Conservation (phyloP, 2,797 vertebrate genomes). For the Cuniculus paca region DNA sequence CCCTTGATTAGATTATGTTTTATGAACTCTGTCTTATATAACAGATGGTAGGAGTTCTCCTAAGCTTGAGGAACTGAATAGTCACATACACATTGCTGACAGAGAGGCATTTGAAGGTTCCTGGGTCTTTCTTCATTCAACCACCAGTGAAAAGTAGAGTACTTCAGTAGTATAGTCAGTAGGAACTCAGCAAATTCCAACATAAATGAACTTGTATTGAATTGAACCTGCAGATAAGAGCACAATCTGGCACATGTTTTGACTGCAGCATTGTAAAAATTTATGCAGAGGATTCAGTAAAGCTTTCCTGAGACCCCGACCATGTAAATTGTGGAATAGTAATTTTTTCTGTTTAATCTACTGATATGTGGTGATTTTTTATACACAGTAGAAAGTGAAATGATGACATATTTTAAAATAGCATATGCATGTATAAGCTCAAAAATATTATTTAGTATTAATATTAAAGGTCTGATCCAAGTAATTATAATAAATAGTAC, state of each 20-base stretch:
- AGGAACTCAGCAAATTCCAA: neutral
- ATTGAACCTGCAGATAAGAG: neutral
- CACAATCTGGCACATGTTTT: too few species aligned
- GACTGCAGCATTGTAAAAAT: neutral
- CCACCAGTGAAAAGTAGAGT: neutral
- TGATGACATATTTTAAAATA: neutral
- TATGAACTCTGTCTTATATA: neutral
- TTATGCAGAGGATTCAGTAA: neutral
- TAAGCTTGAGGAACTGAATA: neutral
- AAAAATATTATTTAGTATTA: neutral
- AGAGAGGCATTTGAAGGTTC: neutral
- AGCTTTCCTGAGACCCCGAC: too few species aligned
- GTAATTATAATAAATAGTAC: neutral
- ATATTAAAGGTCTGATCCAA: neutral
- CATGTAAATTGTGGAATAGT: too few species aligned
- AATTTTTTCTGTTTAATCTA: neutral
- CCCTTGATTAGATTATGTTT: neutral
- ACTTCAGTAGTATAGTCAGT: neutral
- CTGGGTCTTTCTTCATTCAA: neutral
- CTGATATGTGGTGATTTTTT: neutral
- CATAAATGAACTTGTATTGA: neutral
- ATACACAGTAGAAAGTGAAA: neutral
- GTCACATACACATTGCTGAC: neutral
- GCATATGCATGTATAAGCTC: too few species aligned
- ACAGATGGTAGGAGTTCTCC: neutral